These are phyloP conservation scores for Lordiphosa andalusiaca DNA, from an alignment of 2,888 invertebrate genomes.

Conservation along the genomic window DNA sequence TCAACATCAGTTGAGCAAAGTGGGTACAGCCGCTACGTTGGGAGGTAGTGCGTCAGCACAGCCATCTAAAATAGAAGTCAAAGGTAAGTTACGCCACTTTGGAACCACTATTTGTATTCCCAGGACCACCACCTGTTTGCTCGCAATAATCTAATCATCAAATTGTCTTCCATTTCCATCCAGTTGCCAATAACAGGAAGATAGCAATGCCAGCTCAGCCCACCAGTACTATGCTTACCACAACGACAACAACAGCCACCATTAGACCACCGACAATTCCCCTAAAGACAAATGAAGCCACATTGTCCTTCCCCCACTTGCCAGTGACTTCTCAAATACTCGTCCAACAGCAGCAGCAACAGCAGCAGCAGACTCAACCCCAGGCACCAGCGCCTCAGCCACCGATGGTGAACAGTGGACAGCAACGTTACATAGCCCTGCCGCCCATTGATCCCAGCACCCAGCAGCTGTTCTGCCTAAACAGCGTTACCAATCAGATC, in stretches of 20 bases:
- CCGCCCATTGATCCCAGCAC: conserved; percentile 79
- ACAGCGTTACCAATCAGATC: conserved; percentile 80
- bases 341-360: conserved; percentile 34
- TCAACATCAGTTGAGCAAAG: conserved; percentile 25
- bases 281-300: conserved; percentile 44
- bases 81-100: conserved; percentile 34
- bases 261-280: conserved; percentile 56
- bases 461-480: conserved; percentile 80
- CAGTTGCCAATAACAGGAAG: conserved; percentile 46
- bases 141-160: too few species aligned
- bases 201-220: conserved; percentile 18
- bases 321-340: conserved; percentile 38
- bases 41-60: conserved; percentile 4
- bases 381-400: conserved; percentile 17
- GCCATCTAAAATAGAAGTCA: conserved; percentile 43
- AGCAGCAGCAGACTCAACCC: conserved; percentile 33
- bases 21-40: conserved; percentile 24
- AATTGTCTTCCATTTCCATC: neutral
- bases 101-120: too few species aligned
- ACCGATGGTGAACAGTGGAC: conserved; percentile 32
- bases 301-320: conserved; percentile 43
- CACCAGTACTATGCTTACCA: conserved; percentile 22
- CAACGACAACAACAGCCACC: conserved; percentile 29
- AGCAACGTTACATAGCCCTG: conserved; percentile 77
- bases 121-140: too few species aligned